Base-by-base conservation (phyloP, 1,140 invertebrate genomes). In the Drosophila rufa region DNA sequence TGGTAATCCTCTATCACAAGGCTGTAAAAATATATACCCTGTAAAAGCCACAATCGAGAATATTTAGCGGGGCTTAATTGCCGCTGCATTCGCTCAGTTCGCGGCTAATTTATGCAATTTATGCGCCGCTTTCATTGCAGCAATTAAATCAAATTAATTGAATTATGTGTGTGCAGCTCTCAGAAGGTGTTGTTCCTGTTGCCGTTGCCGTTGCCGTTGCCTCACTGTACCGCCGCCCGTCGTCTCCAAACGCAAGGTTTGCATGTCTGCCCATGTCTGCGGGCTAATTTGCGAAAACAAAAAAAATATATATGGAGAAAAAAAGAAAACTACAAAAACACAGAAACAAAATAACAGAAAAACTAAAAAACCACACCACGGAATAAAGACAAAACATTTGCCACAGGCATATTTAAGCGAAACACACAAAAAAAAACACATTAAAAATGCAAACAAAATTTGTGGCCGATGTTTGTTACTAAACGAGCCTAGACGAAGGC, bases 91-190 rank as follows among this genome's bases (percentile, higher is more conserved):
- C 33, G 48, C 46, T 76, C 60, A 58, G 27, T 69, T 67, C 36
- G 53, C 47, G 55, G 53, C 57, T 75, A 80, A 80, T 80, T 80
- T 80, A 80, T 80, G 78, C 78, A 80, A 62, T 80, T 77, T 76
- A 61, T 80, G 58, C 64, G 53, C 59, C 40, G 56, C 64, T 81
- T 81, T 81, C 79, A 81, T 81, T 81, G 79, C 65, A 48, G 79
- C 79, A 81, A 81, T 81, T 81, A 81, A 81, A 81, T 65, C 79
- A 81, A 81, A 81, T 81, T 81, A 70, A 80, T 81, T 81, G 79
- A 81, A 81, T 81, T 81, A 80, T 80, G 79, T 80, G 47, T 67
- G 59, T 47, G 58, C 76, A 65, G 71, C 61, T 75, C 50, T 61
- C 40, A n/a, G 50, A 27, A 65, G 75, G 62, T 77, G 75, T 76